A percentile compares a stretch with the other conserved stretches of the same genome.
These are phyloP conservation scores for Erebia epiphron DNA, from an alignment of 2,888 invertebrate species.

Conservation along the genomic window DNA sequence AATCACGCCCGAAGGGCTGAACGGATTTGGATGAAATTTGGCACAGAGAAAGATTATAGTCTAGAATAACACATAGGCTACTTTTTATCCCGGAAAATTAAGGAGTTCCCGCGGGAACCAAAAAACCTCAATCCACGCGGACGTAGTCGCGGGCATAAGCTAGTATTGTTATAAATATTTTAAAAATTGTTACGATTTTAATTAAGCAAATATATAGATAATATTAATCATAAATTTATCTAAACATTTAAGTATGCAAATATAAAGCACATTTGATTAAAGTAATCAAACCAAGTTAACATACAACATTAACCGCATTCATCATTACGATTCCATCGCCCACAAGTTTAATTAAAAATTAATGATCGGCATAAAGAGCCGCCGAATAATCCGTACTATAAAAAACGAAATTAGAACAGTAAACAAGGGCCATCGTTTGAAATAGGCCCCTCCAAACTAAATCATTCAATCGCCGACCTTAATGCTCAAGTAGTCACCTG, in stretches of 20 bases:
- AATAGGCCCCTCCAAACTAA: conserved; percentile 33
- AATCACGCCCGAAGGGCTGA: too few species aligned
- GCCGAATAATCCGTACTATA: conserved; percentile 33
- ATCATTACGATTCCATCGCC: conserved; percentile 34
- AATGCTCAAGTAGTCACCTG: conserved; percentile 38
- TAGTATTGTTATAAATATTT: not conserved
- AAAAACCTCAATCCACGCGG: too few species aligned
- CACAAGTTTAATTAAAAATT: conserved; percentile 37
- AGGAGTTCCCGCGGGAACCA: too few species aligned
- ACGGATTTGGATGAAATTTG: too few species aligned
- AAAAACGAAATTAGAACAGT: conserved; percentile 38
- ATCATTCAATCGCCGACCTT: conserved; percentile 37
- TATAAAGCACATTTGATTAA: conserved; percentile 23
- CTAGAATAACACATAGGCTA: too few species aligned
- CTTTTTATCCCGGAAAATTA: too few species aligned
- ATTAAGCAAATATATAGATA: not conserved
- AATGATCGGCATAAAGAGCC: conserved; percentile 34
- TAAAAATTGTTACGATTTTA: not conserved
- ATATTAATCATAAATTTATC: not conserved
- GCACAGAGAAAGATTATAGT: too few species aligned
- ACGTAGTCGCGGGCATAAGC: too few species aligned
- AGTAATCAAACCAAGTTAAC: conserved; percentile 30
- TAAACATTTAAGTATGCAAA: conserved; percentile 24
- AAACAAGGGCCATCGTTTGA: conserved; percentile 35
- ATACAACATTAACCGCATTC: conserved; percentile 33